phyloP scores from a whole-genome alignment of 2,113 vertebrate genomes.

The Junco hyemalis region DNA sequence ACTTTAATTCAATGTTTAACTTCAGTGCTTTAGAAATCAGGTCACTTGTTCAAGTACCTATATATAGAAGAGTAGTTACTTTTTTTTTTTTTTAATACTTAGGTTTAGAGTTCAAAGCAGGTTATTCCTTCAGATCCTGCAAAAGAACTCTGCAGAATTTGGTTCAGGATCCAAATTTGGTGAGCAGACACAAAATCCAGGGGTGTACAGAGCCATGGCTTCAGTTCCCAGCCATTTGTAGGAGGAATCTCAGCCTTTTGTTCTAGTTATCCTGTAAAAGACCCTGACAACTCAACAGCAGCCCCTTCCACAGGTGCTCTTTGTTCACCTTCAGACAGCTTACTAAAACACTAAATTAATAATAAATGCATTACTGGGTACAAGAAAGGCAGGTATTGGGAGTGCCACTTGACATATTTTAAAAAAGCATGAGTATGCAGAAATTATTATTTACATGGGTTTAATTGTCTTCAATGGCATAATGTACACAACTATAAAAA shows the following conservation, averaged over 20 bases:
- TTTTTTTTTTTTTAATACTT: background rate
- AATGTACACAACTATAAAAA: background rate
- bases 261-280: background rate
- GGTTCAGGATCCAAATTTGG: background rate
- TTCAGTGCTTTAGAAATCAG: slow-evolving; percentile 25
- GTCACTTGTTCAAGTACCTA: slow-evolving; percentile 17
- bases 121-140: background rate
- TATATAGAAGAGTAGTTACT: background rate
- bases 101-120: background rate
- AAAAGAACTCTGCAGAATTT: background rate
- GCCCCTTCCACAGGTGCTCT: background rate
- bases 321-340: background rate
- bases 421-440: background rate
- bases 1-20: background rate
- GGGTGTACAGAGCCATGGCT: accelerated
- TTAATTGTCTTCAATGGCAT: background rate
- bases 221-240: background rate
- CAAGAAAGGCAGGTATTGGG: background rate
- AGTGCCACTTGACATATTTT: background rate
- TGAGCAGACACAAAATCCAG: background rate
- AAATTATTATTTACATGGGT: background rate
- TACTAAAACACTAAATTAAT: background rate
- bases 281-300: background rate
- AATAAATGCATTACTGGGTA: background rate
- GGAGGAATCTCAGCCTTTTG: background rate